Evolutionary conservation across 2,113 vertebrate species (phyloP).

Genomic region (Gila orcuttii): DNA sequence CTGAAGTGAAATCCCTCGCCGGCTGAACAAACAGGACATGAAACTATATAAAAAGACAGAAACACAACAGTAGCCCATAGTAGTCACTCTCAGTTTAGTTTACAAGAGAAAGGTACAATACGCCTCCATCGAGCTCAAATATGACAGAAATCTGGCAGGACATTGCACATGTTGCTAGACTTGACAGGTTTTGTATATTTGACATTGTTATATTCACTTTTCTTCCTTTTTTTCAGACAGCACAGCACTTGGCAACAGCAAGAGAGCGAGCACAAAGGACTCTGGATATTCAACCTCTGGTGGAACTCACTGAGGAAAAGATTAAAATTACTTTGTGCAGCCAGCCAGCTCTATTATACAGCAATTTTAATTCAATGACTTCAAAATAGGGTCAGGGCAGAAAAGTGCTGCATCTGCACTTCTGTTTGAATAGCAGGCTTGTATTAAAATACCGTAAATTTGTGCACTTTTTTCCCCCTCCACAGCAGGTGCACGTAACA

Average conservation of each 20-base stretch:
- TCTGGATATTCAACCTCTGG: neutral
- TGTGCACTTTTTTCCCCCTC: slow-evolving; percentile 71
- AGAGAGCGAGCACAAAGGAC: slow-evolving; percentile 8
- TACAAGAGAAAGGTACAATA: neutral
- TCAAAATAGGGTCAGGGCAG: slow-evolving; percentile 54
- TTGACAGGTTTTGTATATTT: slow-evolving; percentile 9
- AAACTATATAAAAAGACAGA: neutral
- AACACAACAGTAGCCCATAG: neutral
- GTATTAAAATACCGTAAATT: slow-evolving; percentile 67
- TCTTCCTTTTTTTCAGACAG: neutral
- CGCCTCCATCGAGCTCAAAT: neutral
- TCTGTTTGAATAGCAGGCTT: slow-evolving; percentile 65
- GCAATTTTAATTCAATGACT: slow-evolving; percentile 14
- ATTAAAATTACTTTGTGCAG: slow-evolving; percentile 6
- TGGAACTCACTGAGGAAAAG: neutral
- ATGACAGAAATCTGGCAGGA: neutral
- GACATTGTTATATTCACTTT: slow-evolving; percentile 7
- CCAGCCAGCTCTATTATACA: slow-evolving; percentile 12
- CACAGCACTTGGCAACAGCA: neutral
- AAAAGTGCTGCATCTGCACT: slow-evolving; percentile 64
- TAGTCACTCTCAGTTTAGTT: neutral
- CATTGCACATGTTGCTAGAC: neutral
- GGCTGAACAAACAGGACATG: neutral
- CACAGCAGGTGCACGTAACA: slow-evolving; percentile 7
- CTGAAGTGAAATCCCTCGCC: neutral